Percentiles rank a stretch among this genome's conserved stretches.
Evolutionary conservation across 2,797 vertebrate genomes (phyloP).

Genomic region (Tachyglossus aculeatus): DNA sequence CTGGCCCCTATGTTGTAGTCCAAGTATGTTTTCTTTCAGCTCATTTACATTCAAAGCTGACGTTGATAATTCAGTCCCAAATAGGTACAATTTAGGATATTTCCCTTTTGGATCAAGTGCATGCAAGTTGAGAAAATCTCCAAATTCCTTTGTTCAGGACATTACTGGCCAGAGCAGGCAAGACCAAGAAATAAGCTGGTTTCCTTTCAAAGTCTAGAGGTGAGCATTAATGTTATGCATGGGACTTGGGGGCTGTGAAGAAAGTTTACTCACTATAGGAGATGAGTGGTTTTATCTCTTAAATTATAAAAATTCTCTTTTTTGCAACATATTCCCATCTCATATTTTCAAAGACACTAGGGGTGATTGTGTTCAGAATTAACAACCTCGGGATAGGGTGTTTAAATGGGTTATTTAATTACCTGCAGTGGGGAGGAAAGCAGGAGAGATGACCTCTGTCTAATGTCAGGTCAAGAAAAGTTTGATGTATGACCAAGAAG

Average conservation of each 20-base stretch:
- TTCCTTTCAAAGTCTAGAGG: slow-evolving; percentile 48
- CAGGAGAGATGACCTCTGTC: neutral
- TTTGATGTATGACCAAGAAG: neutral
- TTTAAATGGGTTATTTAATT: neutral
- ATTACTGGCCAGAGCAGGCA: slow-evolving; percentile 48
- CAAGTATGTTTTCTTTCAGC: slow-evolving; percentile 72
- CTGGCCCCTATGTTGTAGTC: slow-evolving; percentile 58
- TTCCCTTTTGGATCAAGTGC: slow-evolving; percentile 70
- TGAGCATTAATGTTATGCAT: slow-evolving; percentile 41
- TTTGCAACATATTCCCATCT: slow-evolving; percentile 22
- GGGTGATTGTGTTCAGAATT: neutral
- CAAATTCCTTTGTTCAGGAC: slow-evolving; percentile 69
- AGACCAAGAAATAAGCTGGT: neutral
- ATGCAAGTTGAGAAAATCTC: slow-evolving; percentile 72
- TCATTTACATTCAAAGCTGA: slow-evolving; percentile 80
- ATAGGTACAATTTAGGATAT: slow-evolving; percentile 70
- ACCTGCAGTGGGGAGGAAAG: neutral
- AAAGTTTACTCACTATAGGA: slow-evolving; percentile 55
- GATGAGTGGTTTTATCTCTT: slow-evolving; percentile 61
- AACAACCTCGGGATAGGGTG: neutral
- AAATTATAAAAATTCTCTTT: slow-evolving; percentile 40
- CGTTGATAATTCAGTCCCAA: slow-evolving; percentile 75
- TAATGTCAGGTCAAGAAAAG: neutral
- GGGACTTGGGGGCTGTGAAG: slow-evolving; percentile 19
- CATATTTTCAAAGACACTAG: neutral